Conservation (phyloP, 1,140 invertebrate species). For the Drosophila tristis region DNA sequence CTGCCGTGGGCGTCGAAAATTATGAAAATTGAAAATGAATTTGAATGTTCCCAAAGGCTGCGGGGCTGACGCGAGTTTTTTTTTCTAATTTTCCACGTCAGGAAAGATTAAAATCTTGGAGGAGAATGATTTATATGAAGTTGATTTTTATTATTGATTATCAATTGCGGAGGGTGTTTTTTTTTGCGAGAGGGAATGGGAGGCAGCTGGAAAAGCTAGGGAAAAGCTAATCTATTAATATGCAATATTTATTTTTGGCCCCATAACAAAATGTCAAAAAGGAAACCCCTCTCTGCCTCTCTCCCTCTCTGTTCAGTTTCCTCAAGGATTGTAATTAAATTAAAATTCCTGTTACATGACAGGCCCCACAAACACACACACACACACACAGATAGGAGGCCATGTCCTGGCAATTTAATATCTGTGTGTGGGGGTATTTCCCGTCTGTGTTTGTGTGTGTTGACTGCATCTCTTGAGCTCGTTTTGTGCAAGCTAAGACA, state of each 20-base stretch:
- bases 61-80: constrained; percentile 13
- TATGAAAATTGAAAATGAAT: constrained; percentile 77
- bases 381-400: constrained; percentile 49
- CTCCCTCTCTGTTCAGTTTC: neutral
- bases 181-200: neutral
- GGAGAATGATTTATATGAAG: constrained; percentile 68
- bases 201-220: neutral
- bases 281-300: neutral
- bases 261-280: constrained; percentile 7
- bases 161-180: constrained; percentile 12
- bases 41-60: constrained; percentile 15
- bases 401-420: constrained; percentile 45
- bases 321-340: constrained; percentile 70
- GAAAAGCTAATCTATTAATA: constrained; percentile 65
- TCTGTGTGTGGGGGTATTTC: constrained; percentile 9
- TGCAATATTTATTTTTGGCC: constrained; percentile 42
- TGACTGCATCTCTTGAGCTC: constrained; percentile 66
- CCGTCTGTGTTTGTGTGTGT: constrained; percentile 27
- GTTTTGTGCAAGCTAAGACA: constrained; percentile 83
- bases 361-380: constrained; percentile 62
- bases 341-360: constrained; percentile 80
- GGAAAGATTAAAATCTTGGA: constrained; percentile 59
- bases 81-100: constrained; percentile 41
- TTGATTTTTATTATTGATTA: constrained; percentile 74
- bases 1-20: constrained; percentile 60